phyloP scores from a whole-genome alignment of 2,888 invertebrate species.

The Aspidiotus rigidus region DNA sequence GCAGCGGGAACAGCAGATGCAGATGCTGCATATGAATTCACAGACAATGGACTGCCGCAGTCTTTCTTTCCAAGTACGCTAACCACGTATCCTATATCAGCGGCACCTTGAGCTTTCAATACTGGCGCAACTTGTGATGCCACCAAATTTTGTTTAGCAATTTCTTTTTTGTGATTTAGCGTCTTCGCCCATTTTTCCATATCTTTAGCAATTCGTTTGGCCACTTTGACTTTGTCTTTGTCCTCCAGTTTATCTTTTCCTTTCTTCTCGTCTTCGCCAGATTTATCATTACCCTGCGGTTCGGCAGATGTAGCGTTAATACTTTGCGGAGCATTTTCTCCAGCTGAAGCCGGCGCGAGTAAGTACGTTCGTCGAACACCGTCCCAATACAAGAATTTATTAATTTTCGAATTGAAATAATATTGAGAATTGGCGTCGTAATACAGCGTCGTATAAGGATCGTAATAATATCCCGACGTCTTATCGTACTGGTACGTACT shows the following conservation, averaged over 20 bases:
- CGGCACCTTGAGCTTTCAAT: slow-evolving; percentile 44
- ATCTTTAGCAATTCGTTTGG: slow-evolving; percentile 93
- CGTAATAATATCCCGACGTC: slow-evolving; percentile 91
- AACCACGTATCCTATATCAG: slow-evolving; percentile 88
- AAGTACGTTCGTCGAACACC: slow-evolving; percentile 48
- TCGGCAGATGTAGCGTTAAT: slow-evolving; percentile 40
- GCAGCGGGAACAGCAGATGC: slow-evolving; percentile 21
- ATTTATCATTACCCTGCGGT: slow-evolving; percentile 37
- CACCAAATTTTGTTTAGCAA: slow-evolving; percentile 42
- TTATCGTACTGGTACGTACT: slow-evolving; percentile 89
- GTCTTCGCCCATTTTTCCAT: slow-evolving; percentile 96
- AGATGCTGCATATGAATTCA: slow-evolving; percentile 28
- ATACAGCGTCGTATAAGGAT: slow-evolving; percentile 83
- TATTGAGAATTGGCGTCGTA: slow-evolving; percentile 94
- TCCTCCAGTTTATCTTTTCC: slow-evolving; percentile 55
- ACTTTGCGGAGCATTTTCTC: not conserved
- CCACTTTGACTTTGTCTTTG: slow-evolving; percentile 91
- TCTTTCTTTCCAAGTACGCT: slow-evolving; percentile 57
- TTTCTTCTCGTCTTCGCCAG: slow-evolving; percentile 49
- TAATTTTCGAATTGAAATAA: slow-evolving; percentile 85
- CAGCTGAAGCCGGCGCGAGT: slow-evolving; percentile 41
- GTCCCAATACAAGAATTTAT: slow-evolving; percentile 94
- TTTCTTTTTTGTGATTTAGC: slow-evolving; percentile 88
- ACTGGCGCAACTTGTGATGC: slow-evolving; percentile 45
- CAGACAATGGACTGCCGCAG: slow-evolving; percentile 30